Evolutionary conservation across 2,888 invertebrate species (phyloP), one percentile per base, ranked within the genome.

Genomic region (Biston betularia): DNA sequence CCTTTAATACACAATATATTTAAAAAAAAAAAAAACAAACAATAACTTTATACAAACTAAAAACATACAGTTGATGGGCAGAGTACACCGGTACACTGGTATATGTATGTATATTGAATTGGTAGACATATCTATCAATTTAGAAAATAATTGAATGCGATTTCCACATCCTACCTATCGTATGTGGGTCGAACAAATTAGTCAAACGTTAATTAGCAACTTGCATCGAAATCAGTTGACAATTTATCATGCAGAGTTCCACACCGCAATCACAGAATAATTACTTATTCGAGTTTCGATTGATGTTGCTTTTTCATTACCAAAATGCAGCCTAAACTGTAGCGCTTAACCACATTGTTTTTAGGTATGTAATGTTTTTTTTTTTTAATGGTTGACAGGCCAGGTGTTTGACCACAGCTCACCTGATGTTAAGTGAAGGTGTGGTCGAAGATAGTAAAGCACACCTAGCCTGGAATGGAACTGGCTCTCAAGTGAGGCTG

Each of bases 201-300:
- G 75, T 79, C 77, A 78, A 80, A 82, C 79, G 77, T 78, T 85
- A 87, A 87, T 85, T 85, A 85, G 80, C 80, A 79, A 81, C 82
- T 79, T 79, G 77, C 75, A 81, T 80, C 72, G 77, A 80, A 86
- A 86, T 85, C 83, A 84, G 80, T 85, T 82, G 80, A 79, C 85
- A 80, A 86, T 87, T 85, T 83, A 80, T 87, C 84, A 85, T 81
- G 82, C 75, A 81, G 78, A 79, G 82, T 81, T 82, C 77, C 80
- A 76, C 73, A 77, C 83, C 83, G 75, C 85, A 86, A 83, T 82
- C 79, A 83, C 82, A 79, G 67, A 45, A 35, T 55, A 59, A 55
- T 55, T 59, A 59, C 45, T 55, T 59, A 59, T 40, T 40, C 58
- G 42, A 61, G 42, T 33, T 70, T 57, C 65, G 62, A 64, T 63